Evolutionary conservation across 2,797 vertebrate species (phyloP).

Genomic region (Molossus molossus): DNA sequence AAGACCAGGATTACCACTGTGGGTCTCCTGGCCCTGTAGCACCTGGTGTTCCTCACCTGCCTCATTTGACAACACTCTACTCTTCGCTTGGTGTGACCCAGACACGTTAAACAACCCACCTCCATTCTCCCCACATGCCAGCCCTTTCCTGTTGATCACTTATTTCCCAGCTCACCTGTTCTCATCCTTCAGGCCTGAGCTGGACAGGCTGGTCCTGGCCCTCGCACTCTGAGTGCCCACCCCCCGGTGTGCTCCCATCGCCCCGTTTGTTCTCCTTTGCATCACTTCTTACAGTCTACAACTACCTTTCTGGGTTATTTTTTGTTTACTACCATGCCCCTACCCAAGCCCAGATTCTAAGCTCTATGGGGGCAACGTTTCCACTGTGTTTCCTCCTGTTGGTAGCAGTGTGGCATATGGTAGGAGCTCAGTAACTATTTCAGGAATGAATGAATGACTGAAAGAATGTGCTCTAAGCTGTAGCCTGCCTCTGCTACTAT

Average conservation of each 20-base stretch:
- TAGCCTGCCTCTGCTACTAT: not conserved
- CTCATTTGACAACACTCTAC: not conserved
- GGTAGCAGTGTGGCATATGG: not conserved
- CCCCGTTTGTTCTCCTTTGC: not conserved
- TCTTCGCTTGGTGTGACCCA: not conserved
- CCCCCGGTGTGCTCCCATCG: not conserved
- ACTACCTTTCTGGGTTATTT: not conserved
- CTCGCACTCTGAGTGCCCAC: not conserved
- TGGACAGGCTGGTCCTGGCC: not conserved
- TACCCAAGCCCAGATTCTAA: not conserved
- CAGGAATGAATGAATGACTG: not conserved
- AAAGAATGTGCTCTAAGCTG: not conserved
- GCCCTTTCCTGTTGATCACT: not conserved
- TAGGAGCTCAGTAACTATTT: not conserved
- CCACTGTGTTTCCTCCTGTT: not conserved
- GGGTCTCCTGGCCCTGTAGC: not conserved
- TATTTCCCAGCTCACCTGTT: not conserved
- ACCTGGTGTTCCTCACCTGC: not conserved
- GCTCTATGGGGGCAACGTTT: not conserved
- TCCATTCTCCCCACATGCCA: not conserved
- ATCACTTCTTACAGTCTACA: not conserved
- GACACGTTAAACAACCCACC: not conserved
- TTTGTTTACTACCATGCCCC: not conserved
- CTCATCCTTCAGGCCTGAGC: not conserved
- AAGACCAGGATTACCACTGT: not conserved